Conservation (phyloP, 1,140 invertebrate genomes). For the Zaprionus kolodkinae region DNA sequence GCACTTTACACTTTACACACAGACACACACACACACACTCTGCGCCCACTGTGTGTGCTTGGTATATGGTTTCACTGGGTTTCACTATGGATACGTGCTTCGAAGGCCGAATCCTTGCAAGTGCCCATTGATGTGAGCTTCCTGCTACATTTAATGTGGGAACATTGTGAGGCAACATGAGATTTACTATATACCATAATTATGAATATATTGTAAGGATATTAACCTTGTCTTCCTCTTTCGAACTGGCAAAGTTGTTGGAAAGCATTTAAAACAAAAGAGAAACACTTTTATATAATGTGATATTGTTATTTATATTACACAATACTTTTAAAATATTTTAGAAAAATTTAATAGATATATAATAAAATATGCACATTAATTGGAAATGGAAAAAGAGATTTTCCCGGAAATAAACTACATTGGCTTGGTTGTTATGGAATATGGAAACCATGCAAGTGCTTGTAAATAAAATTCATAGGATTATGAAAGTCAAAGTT, state of each 20-base stretch:
- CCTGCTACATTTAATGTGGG: constrained; percentile 75
- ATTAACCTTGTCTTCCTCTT: neutral
- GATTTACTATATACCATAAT: constrained; percentile 9
- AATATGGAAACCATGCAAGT: too few relatives aligned
- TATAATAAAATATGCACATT: too few relatives aligned
- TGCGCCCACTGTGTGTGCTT: constrained; percentile 5
- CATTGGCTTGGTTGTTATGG: too few relatives aligned
- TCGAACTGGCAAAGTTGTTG: neutral
- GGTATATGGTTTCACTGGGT: constrained; percentile 42
- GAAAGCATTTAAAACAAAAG: neutral
- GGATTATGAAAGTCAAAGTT: too few relatives aligned
- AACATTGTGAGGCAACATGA: constrained; percentile 60
- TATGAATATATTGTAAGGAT: constrained; percentile 24
- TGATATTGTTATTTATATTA: neutral
- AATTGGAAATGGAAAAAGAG: too few relatives aligned
- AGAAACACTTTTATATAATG: neutral
- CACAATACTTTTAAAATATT: neutral
- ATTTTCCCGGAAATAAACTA: too few relatives aligned
- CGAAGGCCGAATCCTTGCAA: constrained; percentile 68
- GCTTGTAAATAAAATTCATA: too few relatives aligned
- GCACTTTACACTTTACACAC: constrained; percentile 30
- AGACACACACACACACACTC: neutral
- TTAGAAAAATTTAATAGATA: neutral
- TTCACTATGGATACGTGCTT: constrained; percentile 53
- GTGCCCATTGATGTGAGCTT: constrained; percentile 79